Evolutionary conservation across 1,140 invertebrate species (phyloP), one percentile per base, ranked within the genome.

Genomic region (Formica selysi): DNA sequence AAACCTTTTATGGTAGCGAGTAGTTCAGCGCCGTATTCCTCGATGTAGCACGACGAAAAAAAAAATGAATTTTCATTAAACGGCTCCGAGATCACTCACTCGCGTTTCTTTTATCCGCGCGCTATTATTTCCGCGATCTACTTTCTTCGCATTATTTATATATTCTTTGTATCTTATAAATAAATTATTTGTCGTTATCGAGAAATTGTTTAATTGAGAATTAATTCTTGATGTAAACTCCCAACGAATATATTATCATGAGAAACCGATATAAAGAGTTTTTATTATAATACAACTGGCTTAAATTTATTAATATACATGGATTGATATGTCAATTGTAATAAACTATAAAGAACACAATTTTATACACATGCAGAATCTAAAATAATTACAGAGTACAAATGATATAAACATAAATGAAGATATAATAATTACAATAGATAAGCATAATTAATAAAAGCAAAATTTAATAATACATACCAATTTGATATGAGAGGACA

Each of bases 21-120:
- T 91, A 91, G 74, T 61, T 79, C 62, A 74, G 73, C 68, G 74
- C 22, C 88, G 81, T 87, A 89, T 90, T 81, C 64, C 7, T 86
- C 68, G 89, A 91, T 91, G 87, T 90, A 90, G 89, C 79, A 86
- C 84, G 73, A 90, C 62, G 79, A 48, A 90, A 91, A 94, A 91
- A 94, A 93, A 94, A 94, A 95, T 93, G 91, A 92, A 94, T 94
- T 95, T 95, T 94, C 91, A 95, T 91, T 93, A 94, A 93, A 11
- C 7, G 26, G 7, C 3, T 5, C 5, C 11, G 22, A 19, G 48
- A 48, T 61, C 36, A 80, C 16, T 67, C 16, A 59, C n/a, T 44
- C n/a, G 19, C 83, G 13, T 70, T 59, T 57, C 48, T 67, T 16
- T 54, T 51, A 41, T 41, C 38, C 11, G 44, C 44, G 48, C 16